Evolutionary conservation across 2,797 vertebrate genomes (phyloP).

Genomic region (Ambastaia sidthimunki): DNA sequence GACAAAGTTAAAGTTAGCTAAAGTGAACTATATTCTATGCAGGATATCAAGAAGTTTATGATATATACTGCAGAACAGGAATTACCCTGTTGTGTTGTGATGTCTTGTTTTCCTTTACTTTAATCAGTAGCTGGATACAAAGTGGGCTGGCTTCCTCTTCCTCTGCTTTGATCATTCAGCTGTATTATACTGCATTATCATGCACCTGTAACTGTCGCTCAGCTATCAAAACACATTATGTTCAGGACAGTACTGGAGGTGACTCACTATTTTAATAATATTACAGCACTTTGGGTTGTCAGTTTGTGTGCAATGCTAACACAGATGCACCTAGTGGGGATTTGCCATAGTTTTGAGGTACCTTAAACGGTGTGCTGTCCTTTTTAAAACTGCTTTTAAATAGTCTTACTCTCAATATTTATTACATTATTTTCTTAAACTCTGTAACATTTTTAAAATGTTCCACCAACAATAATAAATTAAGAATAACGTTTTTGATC

Average conservation of each 20-base stretch:
- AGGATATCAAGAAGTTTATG: background rate
- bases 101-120: conserved; percentile 5
- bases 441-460: too few species aligned
- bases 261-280: conserved; percentile 45
- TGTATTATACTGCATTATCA: conserved; percentile 37
- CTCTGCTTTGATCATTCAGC: conserved; percentile 45
- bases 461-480: too few species aligned
- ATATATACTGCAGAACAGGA: background rate
- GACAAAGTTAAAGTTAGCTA: too few species aligned
- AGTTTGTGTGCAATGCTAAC: conserved; percentile 11
- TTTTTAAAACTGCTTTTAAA: background rate
- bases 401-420: background rate
- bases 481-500: too few species aligned
- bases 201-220: conserved; percentile 39
- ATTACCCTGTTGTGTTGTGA: background rate
- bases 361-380: too few species aligned
- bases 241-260: conserved; percentile 1
- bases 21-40: too few species aligned
- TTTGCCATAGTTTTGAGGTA: background rate
- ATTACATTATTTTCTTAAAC: too few species aligned
- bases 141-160: conserved; percentile 27
- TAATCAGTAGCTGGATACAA: conserved; percentile 21
- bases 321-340: background rate
- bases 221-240: conserved; percentile 29
- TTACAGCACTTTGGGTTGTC: conserved; percentile 21